Conservation (phyloP, 2,888 invertebrate species). For the Dynastes maya region DNA sequence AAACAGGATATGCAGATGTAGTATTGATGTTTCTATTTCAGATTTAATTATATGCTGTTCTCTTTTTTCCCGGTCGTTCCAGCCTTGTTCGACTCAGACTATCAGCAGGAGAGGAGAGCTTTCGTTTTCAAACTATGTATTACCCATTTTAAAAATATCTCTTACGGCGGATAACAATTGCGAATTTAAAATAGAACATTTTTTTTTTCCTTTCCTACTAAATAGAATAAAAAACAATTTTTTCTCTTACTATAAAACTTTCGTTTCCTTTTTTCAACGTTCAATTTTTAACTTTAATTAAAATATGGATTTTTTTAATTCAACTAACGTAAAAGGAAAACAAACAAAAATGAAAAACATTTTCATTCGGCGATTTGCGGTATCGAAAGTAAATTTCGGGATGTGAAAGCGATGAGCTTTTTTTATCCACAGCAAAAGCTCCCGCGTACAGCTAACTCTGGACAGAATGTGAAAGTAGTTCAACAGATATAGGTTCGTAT, state of each 20-base stretch:
- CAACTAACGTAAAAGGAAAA: not conserved
- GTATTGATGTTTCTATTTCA: constrained; percentile 71
- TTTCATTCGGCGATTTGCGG: not conserved
- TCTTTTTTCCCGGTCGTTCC: constrained; percentile 63
- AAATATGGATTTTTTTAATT: not conserved
- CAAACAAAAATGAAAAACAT: too few species aligned
- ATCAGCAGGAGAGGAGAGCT: constrained; percentile 35
- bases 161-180: constrained; percentile 60
- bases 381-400: constrained; percentile 16
- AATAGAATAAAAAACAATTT: too few species aligned
- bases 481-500: constrained; percentile 21
- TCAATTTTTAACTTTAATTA: not conserved
- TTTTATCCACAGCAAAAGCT: constrained; percentile 5
- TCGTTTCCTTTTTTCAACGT: too few species aligned
- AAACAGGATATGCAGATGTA: constrained; percentile 65
- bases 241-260: too few species aligned
- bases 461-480: constrained; percentile 25
- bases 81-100: constrained; percentile 34
- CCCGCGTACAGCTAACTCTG: not conserved
- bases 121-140: constrained; percentile 56
- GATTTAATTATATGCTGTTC: constrained; percentile 70
- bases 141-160: constrained; percentile 60
- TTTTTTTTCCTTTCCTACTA: not conserved
- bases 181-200: constrained; percentile 33
- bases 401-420: constrained; percentile 13